Evolutionary conservation across 2,888 invertebrate genomes (phyloP).

Genomic region (Caenorhabditis wallacei): DNA sequence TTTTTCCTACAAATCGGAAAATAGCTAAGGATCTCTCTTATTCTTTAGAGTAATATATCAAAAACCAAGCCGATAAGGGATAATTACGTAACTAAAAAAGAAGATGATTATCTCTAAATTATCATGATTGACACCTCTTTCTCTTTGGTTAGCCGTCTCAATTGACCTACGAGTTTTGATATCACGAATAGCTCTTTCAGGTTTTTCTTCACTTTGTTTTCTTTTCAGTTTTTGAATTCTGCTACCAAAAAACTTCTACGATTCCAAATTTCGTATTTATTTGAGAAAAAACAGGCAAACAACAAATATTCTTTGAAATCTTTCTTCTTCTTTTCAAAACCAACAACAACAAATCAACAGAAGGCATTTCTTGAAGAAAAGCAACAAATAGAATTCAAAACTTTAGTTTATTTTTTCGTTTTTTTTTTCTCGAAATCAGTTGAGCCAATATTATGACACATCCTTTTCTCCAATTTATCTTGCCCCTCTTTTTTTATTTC

Average conservation of each 20-base stretch:
- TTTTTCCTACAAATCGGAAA: no score
- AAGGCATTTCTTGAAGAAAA: background rate
- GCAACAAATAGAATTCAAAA: constrained; percentile 24
- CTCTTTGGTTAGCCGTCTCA: background rate
- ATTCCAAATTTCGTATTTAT: background rate
- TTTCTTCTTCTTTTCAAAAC: background rate
- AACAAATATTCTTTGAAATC: constrained; percentile 30
- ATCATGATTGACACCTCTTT: constrained; percentile 12
- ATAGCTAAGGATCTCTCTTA: background rate
- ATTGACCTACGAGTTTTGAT: background rate
- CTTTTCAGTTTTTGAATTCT: background rate
- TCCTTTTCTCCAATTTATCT: constrained; percentile 11
- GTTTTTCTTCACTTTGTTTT: background rate
- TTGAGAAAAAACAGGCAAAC: constrained; percentile 15
- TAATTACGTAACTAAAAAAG: constrained; percentile 29
- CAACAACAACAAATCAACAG: constrained; percentile 38
- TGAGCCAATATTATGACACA: constrained; percentile 10
- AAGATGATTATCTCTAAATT: constrained; percentile 22
- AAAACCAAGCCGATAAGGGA: constrained; percentile 11
- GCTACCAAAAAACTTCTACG: background rate
- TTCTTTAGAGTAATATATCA: constrained; percentile 4
- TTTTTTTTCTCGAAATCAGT: background rate
- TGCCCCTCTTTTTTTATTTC: background rate
- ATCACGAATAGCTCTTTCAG: background rate
- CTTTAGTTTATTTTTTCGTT: constrained; percentile 18